Base-by-base conservation (phyloP, 1,140 invertebrate species). In the Hypothenemus hampei region DNA sequence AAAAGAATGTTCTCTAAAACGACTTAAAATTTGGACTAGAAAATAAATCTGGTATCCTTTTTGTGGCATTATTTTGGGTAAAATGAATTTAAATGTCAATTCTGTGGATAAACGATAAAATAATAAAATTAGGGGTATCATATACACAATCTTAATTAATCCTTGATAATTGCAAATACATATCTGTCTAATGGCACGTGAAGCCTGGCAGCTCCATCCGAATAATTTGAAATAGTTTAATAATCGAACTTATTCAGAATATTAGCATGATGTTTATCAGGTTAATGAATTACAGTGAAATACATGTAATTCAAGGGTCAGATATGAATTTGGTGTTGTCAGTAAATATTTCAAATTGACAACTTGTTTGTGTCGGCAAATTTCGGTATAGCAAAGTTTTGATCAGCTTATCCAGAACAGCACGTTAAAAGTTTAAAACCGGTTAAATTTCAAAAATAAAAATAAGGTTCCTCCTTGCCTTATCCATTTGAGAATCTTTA, bases 381-480 rank as follows among this genome's bases (percentile, higher is more conserved):
- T 31, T 31, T 13, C 8, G 26, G 10, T 31, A 31, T 31, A 13
- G 8, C 26, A 13, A 31, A 31, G 26, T 31, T 31, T 3, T 31
- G 26, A 31, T 31, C 8, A 13, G 13, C 26, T 13, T 31, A 31
- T 31, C 26, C 13, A 31, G 26, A 13, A 13, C 13, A 31, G 13
- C 26, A 13, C 26, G 26, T 31, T 31, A 31, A 31, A 31, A 31
- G 8, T 37, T 37, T 37, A 37, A 37, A 37, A 37, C 8, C 26
- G 26, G 10, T 13, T 11, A 31, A 11, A 31, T 13, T 13, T 31
- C 26, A 31, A 11, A 13, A 31, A 31, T 31, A 31, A 31, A 31
- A 31, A 1, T 31, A 31, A 31, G n/a, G 26, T 13, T 31, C 26
- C 13, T 31, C 26, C 13, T 31, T 29, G 26, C 26, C 26, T n/a